phyloP scores from a whole-genome alignment of 2,888 invertebrate species.

The Drosophila cracens region DNA sequence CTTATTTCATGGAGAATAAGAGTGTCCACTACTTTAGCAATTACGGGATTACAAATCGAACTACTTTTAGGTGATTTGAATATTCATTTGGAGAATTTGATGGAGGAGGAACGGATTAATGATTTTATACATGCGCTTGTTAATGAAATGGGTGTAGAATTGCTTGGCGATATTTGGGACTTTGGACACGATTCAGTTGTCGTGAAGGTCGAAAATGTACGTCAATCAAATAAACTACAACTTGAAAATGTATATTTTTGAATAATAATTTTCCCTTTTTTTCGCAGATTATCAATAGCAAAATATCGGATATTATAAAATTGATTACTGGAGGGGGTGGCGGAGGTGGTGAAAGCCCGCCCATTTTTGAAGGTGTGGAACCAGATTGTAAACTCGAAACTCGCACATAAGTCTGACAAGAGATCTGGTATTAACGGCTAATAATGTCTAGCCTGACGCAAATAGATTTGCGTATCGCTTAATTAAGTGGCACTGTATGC shows the following conservation, averaged over 20 bases:
- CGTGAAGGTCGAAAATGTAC: slow-evolving; percentile 49
- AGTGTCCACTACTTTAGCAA: slow-evolving; percentile 53
- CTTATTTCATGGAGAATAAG: slow-evolving; percentile 68
- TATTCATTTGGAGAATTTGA: slow-evolving; percentile 71
- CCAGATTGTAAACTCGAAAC: slow-evolving; percentile 72
- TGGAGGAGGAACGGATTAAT: slow-evolving; percentile 80
- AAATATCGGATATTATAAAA: slow-evolving; percentile 66
- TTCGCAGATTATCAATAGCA: slow-evolving; percentile 72
- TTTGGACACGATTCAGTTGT: slow-evolving; percentile 62
- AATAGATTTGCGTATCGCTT: slow-evolving; percentile 17
- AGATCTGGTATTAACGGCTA: slow-evolving; percentile 5
- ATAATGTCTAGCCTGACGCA: slow-evolving; percentile 22
- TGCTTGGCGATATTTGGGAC: slow-evolving; percentile 80
- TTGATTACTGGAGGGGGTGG: slow-evolving; percentile 67
- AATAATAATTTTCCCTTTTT: background rate
- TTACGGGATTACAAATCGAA: slow-evolving; percentile 70
- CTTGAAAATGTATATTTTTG: background rate
- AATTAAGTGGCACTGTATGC: slow-evolving; percentile 36
- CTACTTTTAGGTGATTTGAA: slow-evolving; percentile 67
- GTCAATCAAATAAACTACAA: background rate
- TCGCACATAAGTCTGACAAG: slow-evolving; percentile 35
- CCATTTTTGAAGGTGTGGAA: slow-evolving; percentile 81
- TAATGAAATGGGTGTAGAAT: slow-evolving; percentile 79
- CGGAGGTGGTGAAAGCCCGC: slow-evolving; percentile 56
- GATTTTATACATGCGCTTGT: slow-evolving; percentile 78